Percentiles rank a stretch among this genome's conserved stretches.
These are phyloP conservation scores for Plectrocnemia conspersa DNA, from an alignment of 1,140 invertebrate species.

Conservation along the genomic window DNA sequence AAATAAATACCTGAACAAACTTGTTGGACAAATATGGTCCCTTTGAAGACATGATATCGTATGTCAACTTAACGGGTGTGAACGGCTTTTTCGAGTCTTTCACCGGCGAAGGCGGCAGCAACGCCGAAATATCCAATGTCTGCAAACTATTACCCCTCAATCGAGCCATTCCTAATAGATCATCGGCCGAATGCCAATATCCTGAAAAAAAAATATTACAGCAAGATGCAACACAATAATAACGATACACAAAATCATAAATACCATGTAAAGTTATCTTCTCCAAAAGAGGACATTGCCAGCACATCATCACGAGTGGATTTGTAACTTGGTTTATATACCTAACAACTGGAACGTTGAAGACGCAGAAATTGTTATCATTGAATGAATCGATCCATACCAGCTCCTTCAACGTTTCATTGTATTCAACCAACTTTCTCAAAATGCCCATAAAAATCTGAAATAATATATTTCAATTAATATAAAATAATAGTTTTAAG, in stretches of 20 bases:
- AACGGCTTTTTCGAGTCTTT: conserved; percentile 13
- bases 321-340: conserved; percentile 26
- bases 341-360: not conserved
- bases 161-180: conserved; percentile 30
- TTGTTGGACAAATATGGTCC: conserved; percentile 20
- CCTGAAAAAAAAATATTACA: conserved; percentile 25
- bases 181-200: conserved; percentile 32
- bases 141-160: conserved; percentile 24
- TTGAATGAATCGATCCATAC: conserved; percentile 32
- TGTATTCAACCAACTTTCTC: conserved; percentile 27
- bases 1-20: conserved; percentile 23
- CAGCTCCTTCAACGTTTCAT: conserved; percentile 28
- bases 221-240: not conserved
- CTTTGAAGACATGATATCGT: conserved; percentile 9
- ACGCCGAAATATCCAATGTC: conserved; percentile 24
- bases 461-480: conserved; percentile 5
- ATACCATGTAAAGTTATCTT: conserved; percentile 31
- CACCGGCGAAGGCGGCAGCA: conserved; percentile 18
- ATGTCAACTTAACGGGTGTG: conserved; percentile 11
- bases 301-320: conserved; percentile 34
- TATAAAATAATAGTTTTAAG: no score
- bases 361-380: no score
- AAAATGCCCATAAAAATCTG: conserved; percentile 33
- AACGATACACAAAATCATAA: not conserved
- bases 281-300: conserved; percentile 25